A percentile compares a stretch with the other conserved stretches of the same genome.
phyloP scores from a whole-genome alignment of 2,888 invertebrate species.

The Entomobrya proxima region DNA sequence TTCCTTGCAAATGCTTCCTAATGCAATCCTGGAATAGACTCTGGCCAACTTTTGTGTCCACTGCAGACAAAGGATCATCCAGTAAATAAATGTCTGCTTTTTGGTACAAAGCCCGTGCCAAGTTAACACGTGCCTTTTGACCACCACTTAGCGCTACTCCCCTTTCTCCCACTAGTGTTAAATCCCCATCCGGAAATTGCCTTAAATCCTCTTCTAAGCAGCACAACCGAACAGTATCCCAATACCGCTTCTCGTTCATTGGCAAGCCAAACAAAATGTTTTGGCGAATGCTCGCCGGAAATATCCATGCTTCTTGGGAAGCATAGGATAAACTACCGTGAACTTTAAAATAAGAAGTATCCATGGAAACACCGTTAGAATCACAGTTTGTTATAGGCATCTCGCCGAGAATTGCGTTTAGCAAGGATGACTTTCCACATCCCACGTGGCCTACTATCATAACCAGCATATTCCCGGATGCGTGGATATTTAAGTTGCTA shows the following conservation, averaged over 20 bases:
- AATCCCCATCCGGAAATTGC: slow-evolving; percentile 81
- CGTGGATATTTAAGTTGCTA: slow-evolving; percentile 9
- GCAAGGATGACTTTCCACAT: slow-evolving; percentile 76
- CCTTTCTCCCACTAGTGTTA: slow-evolving; percentile 90
- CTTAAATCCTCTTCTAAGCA: slow-evolving; percentile 42
- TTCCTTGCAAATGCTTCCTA: slow-evolving; percentile 76
- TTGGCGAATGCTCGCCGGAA: slow-evolving; percentile 33
- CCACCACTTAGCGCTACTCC: slow-evolving; percentile 84
- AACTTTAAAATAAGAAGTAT: background rate
- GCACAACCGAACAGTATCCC: slow-evolving; percentile 29
- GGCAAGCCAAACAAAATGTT: slow-evolving; percentile 55
- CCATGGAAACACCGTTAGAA: no score
- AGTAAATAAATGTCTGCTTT: slow-evolving; percentile 79
- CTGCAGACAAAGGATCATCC: slow-evolving; percentile 80
- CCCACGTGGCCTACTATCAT: slow-evolving; percentile 59
- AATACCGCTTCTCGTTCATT: slow-evolving; percentile 43
- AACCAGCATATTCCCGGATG: slow-evolving; percentile 42
- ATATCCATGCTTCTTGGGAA: slow-evolving; percentile 58
- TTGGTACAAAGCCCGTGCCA: slow-evolving; percentile 81
- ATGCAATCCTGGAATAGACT: slow-evolving; percentile 79
- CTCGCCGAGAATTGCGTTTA: slow-evolving; percentile 85
- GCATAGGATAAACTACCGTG: slow-evolving; percentile 54
- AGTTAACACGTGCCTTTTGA: slow-evolving; percentile 89
- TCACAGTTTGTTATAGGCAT: slow-evolving; percentile 82
- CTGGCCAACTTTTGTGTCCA: slow-evolving; percentile 79